Percentiles rank a stretch among this genome's conserved stretches.
Evolutionary conservation across 1,140 invertebrate genomes (phyloP).

Genomic region (Cylas formicarius): DNA sequence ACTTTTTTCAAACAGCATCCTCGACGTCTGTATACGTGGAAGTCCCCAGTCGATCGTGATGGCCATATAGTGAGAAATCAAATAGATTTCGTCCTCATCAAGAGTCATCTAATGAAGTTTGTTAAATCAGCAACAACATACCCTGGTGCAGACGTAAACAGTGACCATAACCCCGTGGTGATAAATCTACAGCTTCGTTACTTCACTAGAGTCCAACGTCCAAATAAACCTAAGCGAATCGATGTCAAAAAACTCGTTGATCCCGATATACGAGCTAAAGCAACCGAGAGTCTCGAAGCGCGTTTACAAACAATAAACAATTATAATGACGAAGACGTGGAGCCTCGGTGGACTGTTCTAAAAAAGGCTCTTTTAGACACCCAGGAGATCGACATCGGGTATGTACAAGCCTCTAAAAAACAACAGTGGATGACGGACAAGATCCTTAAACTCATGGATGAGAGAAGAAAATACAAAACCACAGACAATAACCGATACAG

Average conservation of each 20-base stretch:
- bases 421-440: slow-evolving; percentile 6
- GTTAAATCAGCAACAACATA: no score
- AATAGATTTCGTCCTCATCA: slow-evolving; percentile 37
- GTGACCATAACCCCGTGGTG: slow-evolving; percentile 8
- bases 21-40: slow-evolving; percentile 38
- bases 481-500: neutral
- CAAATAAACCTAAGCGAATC: slow-evolving; percentile 9
- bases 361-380: neutral
- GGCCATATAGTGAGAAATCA: slow-evolving; percentile 35
- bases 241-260: slow-evolving; percentile 9
- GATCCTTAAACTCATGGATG: slow-evolving; percentile 7
- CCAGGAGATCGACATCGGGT: slow-evolving; percentile 5
- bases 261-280: slow-evolving; percentile 7
- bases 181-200: slow-evolving; percentile 11
- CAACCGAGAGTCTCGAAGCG: no score
- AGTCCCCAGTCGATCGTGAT: slow-evolving; percentile 30
- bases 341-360: neutral
- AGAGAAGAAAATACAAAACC: slow-evolving; percentile 8
- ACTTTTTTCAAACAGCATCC: slow-evolving; percentile 34
- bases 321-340: slow-evolving; percentile 4
- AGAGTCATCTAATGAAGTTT: no score
- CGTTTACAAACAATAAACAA: no score
- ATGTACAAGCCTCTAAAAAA: no score
- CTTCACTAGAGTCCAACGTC: slow-evolving; percentile 11
- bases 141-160: no score